Conservation (phyloP, 1,140 invertebrate species). For the Cepaea nemoralis region DNA sequence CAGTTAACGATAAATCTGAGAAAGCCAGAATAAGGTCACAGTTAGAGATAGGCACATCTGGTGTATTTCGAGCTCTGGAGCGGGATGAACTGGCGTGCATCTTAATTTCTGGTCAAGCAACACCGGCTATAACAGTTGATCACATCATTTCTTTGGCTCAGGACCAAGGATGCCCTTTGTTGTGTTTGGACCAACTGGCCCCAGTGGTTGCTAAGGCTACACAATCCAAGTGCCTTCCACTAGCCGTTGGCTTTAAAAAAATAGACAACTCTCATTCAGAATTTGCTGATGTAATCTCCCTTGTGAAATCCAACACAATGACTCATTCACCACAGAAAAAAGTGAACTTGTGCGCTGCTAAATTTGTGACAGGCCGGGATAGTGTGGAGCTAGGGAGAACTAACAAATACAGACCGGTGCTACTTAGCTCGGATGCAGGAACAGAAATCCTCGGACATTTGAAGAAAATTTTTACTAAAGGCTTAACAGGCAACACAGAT, state of each 20-base stretch:
- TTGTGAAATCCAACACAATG: neutral
- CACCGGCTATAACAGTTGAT: constrained; percentile 19
- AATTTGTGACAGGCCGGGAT: neutral
- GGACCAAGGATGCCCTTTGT: constrained; percentile 33
- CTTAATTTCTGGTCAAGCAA: constrained; percentile 23
- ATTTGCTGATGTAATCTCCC: constrained; percentile 14
- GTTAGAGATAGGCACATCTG: constrained; percentile 13
- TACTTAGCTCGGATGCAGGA: neutral
- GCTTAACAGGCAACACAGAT: neutral
- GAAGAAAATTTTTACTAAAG: constrained; percentile 3
- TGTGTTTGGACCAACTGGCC: constrained; percentile 31
- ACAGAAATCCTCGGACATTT: constrained; percentile 7
- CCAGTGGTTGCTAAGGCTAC: constrained; percentile 13
- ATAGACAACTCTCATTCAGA: constrained; percentile 2
- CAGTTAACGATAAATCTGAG: too few species aligned
- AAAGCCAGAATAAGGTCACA: too few species aligned
- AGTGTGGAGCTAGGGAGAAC: neutral
- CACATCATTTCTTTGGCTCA: constrained; percentile 24
- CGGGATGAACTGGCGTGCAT: constrained; percentile 20
- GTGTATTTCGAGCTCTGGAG: constrained; percentile 15
- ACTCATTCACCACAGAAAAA: neutral
- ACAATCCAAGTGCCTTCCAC: constrained; percentile 30
- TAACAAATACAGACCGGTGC: neutral
- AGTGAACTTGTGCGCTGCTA: neutral
- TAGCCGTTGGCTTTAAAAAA: constrained; percentile 35